These are phyloP conservation scores for Euclidia mi DNA, from an alignment of 2,888 invertebrate genomes.

Conservation along the genomic window DNA sequence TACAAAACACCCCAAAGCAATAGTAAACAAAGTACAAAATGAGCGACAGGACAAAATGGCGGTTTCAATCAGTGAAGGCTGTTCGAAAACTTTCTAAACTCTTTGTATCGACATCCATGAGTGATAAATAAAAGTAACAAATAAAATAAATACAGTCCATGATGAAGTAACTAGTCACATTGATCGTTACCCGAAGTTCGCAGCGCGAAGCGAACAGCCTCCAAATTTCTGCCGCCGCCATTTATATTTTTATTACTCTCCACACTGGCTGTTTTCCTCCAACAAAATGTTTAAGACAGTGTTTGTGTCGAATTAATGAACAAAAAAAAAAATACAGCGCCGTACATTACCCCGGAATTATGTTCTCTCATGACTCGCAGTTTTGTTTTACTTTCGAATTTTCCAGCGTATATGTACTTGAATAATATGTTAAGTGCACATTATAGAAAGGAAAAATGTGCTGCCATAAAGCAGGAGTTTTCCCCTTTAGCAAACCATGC, in stretches of 20 bases:
- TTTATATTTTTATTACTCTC: conserved; percentile 71
- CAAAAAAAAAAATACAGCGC: conserved; percentile 29
- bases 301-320: conserved; percentile 90
- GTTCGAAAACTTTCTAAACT: conserved; percentile 91
- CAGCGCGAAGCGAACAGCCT: conserved; percentile 89
- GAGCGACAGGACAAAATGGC: conserved; percentile 83
- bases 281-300: conserved; percentile 91
- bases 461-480: too few species aligned
- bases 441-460: too few species aligned
- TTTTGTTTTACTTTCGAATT: conserved; percentile 15
- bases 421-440: too few species aligned
- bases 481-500: too few species aligned
- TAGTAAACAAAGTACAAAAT: conserved; percentile 55
- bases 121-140: conserved; percentile 76
- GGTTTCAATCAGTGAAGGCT: conserved; percentile 90
- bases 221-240: conserved; percentile 90
- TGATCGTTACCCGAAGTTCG: conserved; percentile 78
- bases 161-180: conserved; percentile 75
- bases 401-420: neutral
- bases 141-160: conserved; percentile 78
- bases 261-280: conserved; percentile 79
- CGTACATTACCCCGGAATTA: conserved; percentile 25
- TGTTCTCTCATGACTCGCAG: conserved; percentile 25
- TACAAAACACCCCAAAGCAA: conserved; percentile 78
- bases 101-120: conserved; percentile 75